Evolutionary conservation across 2,797 vertebrate genomes (phyloP), one percentile per base, ranked within the genome.

Genomic region (Tapera naevia): DNA sequence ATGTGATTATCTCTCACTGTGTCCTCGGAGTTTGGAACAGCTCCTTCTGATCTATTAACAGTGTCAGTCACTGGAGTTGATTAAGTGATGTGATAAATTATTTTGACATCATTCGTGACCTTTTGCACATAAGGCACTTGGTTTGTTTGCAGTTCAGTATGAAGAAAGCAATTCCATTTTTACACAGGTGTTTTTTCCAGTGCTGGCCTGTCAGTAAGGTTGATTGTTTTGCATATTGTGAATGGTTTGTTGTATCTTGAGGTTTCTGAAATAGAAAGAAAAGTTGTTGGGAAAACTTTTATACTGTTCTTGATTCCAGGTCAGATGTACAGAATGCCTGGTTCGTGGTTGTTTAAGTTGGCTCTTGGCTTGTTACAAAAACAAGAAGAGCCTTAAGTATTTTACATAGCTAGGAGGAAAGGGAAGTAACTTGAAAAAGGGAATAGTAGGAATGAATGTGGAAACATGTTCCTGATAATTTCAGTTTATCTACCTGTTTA

Each of bases 171-270:
- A 17, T 67, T 66, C 35, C 6, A 12, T 54, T 78, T 32, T 45
- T 71, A 56, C 15, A 18, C 5, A 22, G 51, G 5, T 28, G 17
- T 0, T 2, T 57, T 51, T 46, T 41, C 3, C 32, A 39, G 0
- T 37, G 33, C 53, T 62, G 30, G 11, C n/a, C 41, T 64, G 39
- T 58, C 56, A 64, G 1, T 39, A 32, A 50, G 32, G n/a, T n/a
- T 74, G 35, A 15, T 53, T 43, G 30, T 58, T 32, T 61, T 84
- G 13, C 8, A 6, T 62, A 9, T 41, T 39, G 3, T 14, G 24
- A 65, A 22, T 30, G 50, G 22, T 11, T 39, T 64, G 58, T 46
- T 82, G 0, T 23, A 10, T 48, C 39, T 16, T 80, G 35, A 22
- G 43, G 67, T 48, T 57, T 30, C 7, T 21, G 53, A 58, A 64